Percentiles rank a stretch among this genome's conserved stretches.
Conservation (phyloP, 2,113 vertebrate genomes). For the Chrysochloris asiatica region DNA sequence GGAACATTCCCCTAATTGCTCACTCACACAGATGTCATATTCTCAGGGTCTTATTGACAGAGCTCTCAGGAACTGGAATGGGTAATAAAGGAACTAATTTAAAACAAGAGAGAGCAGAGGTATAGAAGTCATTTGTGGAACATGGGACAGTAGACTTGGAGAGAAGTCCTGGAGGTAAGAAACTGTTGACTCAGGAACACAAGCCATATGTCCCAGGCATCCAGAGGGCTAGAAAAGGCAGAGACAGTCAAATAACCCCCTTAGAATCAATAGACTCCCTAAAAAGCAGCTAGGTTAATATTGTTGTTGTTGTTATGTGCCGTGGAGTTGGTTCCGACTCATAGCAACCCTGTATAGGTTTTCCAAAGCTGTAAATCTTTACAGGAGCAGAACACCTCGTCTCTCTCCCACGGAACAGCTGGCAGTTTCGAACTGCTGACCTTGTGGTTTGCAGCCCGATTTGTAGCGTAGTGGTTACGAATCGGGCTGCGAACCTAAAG, state of each 20-base stretch:
- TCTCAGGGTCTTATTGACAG: slow-evolving; percentile 2
- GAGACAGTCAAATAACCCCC: neutral
- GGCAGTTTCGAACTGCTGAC: too few relatives aligned
- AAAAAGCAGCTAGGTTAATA: neutral
- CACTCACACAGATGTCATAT: neutral
- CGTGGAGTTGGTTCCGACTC: too few relatives aligned
- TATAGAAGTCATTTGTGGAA: neutral
- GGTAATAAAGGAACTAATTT: slow-evolving; percentile 5
- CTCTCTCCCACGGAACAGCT: too few relatives aligned
- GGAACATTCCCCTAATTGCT: neutral
- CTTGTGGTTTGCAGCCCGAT: too few relatives aligned
- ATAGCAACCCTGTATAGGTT: too few relatives aligned
- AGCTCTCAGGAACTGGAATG: neutral
- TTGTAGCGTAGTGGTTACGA: too few relatives aligned
- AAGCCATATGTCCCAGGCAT: neutral
- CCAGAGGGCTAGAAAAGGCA: neutral
- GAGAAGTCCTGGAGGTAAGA: neutral
- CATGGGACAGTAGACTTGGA: neutral
- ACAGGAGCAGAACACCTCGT: too few relatives aligned
- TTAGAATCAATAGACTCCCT: neutral
- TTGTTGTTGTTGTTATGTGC: too few relatives aligned
- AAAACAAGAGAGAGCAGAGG: neutral
- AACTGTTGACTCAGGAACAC: neutral
- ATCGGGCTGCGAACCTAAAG: too few relatives aligned
- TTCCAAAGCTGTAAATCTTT: too few relatives aligned